Evolutionary conservation across 2,888 invertebrate species (phyloP), one percentile per base, ranked within the genome.

Genomic region (Folsomia manolachei): DNA sequence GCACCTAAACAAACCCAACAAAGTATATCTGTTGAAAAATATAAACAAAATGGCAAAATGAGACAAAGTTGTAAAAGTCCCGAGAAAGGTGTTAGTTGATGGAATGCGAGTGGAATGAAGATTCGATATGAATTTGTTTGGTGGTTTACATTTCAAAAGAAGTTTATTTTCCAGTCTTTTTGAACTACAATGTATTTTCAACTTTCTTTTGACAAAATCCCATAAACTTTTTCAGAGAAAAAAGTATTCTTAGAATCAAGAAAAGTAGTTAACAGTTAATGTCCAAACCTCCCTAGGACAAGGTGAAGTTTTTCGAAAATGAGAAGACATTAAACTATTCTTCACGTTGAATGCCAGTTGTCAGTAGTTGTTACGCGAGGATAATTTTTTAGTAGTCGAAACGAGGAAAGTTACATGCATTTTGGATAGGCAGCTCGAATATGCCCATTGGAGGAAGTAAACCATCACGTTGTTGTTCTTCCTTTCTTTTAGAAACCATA

Each of bases 91-190:
- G 39, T 39, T 14, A 14, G 39, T 39, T 39, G 39, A 14, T 39
- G 39, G 39, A 39, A 39, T 39, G 39, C 14, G 39, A 39, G n/a
- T n/a, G n/a, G n/a, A n/a, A 39, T 14, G 14, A 14, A 39, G 56
- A 19, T 56, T 56, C 56, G n/a, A 56, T 56, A 56, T 56, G 21
- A 56, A 56, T 56, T 56, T 56, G 56, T 39, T 39, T 39, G 56
- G 56, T 56, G 19, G 18, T 56, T 7, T 19, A 19, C 56, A 56
- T 56, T 56, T 56, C 56, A 19, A 14, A 7, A 21, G 18, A n/a
- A 56, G 21, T 56, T 19, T 11, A 51, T 18, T 51, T 18, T 51
- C n/a, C n/a, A n/a, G 39, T 39, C 39, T n/a, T 21, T 56, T 56
- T 56, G 56, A 56, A 56, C 56, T 56, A 11, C 18, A 18, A 7